Conservation (phyloP, 2,888 invertebrate genomes). For the Brenthis daphne region DNA sequence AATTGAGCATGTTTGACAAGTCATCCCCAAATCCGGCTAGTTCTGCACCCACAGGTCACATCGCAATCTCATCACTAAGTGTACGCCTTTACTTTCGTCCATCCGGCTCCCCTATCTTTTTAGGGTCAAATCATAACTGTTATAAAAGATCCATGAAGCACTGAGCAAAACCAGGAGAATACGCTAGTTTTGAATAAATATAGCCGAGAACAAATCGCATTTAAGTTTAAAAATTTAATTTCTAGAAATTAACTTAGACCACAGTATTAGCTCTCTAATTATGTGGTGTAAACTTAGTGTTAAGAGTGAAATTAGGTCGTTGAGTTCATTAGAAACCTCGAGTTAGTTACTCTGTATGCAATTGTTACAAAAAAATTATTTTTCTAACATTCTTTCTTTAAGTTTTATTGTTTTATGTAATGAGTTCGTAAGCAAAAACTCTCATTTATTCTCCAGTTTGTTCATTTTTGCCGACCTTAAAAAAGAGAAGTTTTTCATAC, state of each 20-base stretch:
- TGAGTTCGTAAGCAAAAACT: neutral
- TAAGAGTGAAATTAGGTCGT: conserved; percentile 14
- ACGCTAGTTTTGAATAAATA: no score
- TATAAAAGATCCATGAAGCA: no score
- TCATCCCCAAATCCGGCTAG: no score
- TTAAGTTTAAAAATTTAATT: neutral
- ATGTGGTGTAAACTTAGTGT: conserved; percentile 19
- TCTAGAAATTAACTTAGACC: conserved; percentile 2
- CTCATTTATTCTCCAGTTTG: neutral
- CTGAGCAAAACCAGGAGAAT: no score
- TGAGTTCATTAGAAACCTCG: conserved; percentile 13
- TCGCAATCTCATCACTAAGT: no score
- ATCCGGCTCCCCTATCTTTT: no score
- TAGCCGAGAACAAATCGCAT: no score
- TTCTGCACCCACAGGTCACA: no score
- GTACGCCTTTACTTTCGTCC: no score
- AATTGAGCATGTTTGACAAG: no score
- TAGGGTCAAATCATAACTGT: no score
- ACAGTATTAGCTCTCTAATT: conserved; percentile 11
- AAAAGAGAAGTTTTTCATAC: no score
- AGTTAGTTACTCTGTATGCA: conserved; percentile 13
- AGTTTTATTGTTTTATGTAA: conserved; percentile 5
- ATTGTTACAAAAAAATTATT: conserved; percentile 17
- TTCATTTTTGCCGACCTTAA: neutral
- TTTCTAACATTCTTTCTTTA: conserved; percentile 14